Conservation (phyloP, 2,797 vertebrate species). For the Syncerus caffer region DNA sequence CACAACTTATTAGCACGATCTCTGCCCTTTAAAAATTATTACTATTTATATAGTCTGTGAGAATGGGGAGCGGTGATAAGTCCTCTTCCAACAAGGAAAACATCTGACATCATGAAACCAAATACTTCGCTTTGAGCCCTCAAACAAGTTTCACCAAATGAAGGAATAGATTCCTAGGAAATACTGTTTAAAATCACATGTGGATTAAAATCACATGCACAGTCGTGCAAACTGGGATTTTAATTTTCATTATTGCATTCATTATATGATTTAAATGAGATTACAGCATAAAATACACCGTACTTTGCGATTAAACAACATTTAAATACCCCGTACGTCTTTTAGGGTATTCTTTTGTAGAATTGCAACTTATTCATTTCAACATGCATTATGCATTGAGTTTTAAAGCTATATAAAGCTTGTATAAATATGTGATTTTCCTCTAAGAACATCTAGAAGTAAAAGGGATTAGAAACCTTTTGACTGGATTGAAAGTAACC, state of each 20-base stretch:
- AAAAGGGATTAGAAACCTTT: not conserved
- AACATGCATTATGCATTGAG: not conserved
- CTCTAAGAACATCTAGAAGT: not conserved
- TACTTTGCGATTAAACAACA: conserved; percentile 30
- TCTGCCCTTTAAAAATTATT: not conserved
- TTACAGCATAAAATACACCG: not conserved
- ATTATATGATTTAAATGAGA: conserved; percentile 67
- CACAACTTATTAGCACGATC: not conserved
- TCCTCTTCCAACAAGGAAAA: not conserved
- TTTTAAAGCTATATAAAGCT: not conserved
- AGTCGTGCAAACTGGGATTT: not conserved
- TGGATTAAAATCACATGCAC: not conserved
- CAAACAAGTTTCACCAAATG: not conserved
- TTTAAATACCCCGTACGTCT: conserved; percentile 19
- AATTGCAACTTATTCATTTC: conserved; percentile 6
- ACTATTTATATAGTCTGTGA: not conserved
- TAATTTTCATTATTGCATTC: conserved; percentile 55
- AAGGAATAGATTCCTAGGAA: not conserved
- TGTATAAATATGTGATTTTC: not conserved
- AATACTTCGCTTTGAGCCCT: not conserved
- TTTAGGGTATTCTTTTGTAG: not conserved
- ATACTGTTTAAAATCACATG: not conserved
- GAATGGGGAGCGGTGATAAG: not conserved
- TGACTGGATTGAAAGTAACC: not conserved
- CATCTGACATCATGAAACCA: not conserved